Base-by-base conservation (phyloP, 2,888 invertebrate species). In the Mythimna impura region DNA sequence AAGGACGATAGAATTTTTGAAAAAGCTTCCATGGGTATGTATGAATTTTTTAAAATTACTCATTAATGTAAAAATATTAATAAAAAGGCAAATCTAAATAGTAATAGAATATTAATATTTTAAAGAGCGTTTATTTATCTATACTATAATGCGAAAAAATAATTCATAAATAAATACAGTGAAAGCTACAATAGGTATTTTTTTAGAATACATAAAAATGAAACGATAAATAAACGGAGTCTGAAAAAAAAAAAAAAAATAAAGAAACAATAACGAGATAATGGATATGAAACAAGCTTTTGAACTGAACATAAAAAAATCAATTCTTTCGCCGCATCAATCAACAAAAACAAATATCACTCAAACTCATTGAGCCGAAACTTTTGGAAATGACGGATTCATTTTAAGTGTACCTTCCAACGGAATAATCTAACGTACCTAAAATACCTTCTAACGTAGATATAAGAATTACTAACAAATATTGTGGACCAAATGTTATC, bases 271-370 rank as follows among this genome's bases (percentile, higher is more conserved):
- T 1, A 22, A 17, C n/a, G 6, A 47, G 20, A 30, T n/a, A 43
- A 77, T 22, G 4, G 6, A 43, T 17, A 8, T 36, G 43, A 61
- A 43, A 17, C 20, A 22, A 69, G 17, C 30, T 78, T 50, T 9
- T 20, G 8, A 47, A 61, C 61, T 8, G 0, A 78, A 25, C 47
- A 20, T 57, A 4, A 14, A 36, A 52, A 36, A 62, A 54, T 10
- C 2, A n/a, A 64, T 3, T 34, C 12, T 30, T 6, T 22, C 20
- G 17, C 10, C 47, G 17, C 17, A 20, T 47, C n/a, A 9, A 65
- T 40, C 0, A 72, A 66, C 10, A 58, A 65, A 50, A 82, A 17
- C 22, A 61, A 66, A 47, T 40, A 47, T 47, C 20, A 20, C 17
- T 47, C 47, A 20, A 20, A n/a, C 25, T 25, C n/a, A 47, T 20